Evolutionary conservation across 2,113 vertebrate species (phyloP), one percentile per base, ranked within the genome.

Genomic region (Malurus alboscapulatus): DNA sequence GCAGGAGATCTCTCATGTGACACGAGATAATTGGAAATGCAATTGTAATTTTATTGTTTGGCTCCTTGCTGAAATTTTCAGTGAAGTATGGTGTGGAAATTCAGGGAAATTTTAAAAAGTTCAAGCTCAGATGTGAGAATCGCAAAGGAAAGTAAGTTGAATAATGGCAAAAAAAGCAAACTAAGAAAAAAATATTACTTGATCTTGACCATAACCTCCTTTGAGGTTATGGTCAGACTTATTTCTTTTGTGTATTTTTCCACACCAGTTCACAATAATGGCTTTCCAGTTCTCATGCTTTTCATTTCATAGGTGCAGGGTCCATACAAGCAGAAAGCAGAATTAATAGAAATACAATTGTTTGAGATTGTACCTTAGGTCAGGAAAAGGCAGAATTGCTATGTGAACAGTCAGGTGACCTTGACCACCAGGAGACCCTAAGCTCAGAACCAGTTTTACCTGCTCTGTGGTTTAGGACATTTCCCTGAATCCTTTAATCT

Each of bases 371-470:
- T 29, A 14, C 9, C 22, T 62, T 10, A 10, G 1, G 3, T 6
- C 29, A 92, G 29, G 24, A 83, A 77, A 91, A 77, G 20, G 20
- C 26, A 86, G 54, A 79, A 88, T 8, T 50, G 10, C 16, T 54
- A 1, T 9, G 4, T 25, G 34, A 82, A 53, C 7, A 45, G 16
- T 6, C 0, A 0, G 5, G 21, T 68, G 61, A 75, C 44, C 11
- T 40, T 78, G 34, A 27, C 12, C 8, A 53, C 11, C 14, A 59
- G 55, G 1, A 59, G 1, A 14, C 9, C 8, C 47, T 16, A 29
- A 67, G 7, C 14, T 55, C 38, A 74, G 55, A 81, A 27, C 2
- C 10, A 57, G n/a, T 59, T 74, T 81, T 75, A 51, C n/a, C 21
- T 72, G 18, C 34, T 63, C 18, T 78, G 17, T 62, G 32, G 9